Evolutionary conservation across 2,888 invertebrate genomes (phyloP).

Genomic region (Smittia sp.): DNA sequence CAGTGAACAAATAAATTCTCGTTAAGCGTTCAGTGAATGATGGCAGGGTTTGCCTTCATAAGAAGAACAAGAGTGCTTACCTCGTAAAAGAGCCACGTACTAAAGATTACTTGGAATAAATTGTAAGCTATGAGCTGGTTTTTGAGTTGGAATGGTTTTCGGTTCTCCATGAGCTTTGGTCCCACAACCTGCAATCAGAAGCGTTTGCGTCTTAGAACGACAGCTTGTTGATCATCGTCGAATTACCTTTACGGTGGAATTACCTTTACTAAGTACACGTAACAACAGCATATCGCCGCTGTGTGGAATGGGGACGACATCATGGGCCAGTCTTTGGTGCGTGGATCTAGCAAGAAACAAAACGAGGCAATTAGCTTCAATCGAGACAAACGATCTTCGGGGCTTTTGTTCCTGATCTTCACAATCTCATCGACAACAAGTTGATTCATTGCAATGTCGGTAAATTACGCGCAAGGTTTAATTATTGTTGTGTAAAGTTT

Average conservation of each 20-base stretch:
- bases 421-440: too few relatives aligned
- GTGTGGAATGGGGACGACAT: slow-evolving; percentile 94
- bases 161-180: slow-evolving; percentile 86
- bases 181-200: slow-evolving; percentile 66
- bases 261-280: slow-evolving; percentile 87
- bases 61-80: slow-evolving; percentile 57
- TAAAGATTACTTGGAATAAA: slow-evolving; percentile 85
- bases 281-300: slow-evolving; percentile 80
- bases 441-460: too few relatives aligned
- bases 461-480: too few relatives aligned
- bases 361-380: too few relatives aligned
- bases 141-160: slow-evolving; percentile 81
- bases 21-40: not conserved
- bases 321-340: slow-evolving; percentile 88
- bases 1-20: slow-evolving; percentile 25
- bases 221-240: too few relatives aligned
- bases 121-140: slow-evolving; percentile 77
- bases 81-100: slow-evolving; percentile 87
- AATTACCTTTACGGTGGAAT: too few relatives aligned
- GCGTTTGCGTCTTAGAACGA: not conserved
- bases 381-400: too few relatives aligned
- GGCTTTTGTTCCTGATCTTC: too few relatives aligned
- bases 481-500: too few relatives aligned
- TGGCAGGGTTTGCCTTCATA: not conserved
- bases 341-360: slow-evolving; percentile 64